Base-by-base conservation (phyloP, 92 coral and sea anemone species). In the Palythoa heliodiscus region DNA sequence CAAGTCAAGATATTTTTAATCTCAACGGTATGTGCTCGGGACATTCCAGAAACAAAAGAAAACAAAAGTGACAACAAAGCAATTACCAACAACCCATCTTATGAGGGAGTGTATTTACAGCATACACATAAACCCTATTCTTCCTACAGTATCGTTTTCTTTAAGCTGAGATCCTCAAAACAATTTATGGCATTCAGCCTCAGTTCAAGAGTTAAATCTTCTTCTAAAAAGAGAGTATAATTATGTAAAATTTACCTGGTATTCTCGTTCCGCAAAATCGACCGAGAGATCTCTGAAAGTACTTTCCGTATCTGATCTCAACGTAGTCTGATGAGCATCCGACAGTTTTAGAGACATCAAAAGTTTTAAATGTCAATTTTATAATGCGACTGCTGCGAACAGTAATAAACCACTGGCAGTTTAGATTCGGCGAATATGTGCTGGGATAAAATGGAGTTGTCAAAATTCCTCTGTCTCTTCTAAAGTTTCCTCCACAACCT, bases 381-480 rank as follows among this genome's bases (percentile, higher is more conserved):
- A 96, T 82, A 17, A 80, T 82, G 2, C 90, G 94, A 11, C 91
- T 96, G 13, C 35, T 19, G 2, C 84, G 88, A 9, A 89, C 98
- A 1, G 84, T 70, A 70, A 96, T 93, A 43, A 84, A 86, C 99
- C 99, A 96, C 73, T 78, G 83, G 68, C 99, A 96, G 87, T 90
- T 86, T 16, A 78, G 72, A 58, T 90, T 90, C 5, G 90, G 54
- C 0, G 91, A 87, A 73, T 92, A 94, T 24, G 55, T 38, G 16
- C 82, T 47, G 19, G 97, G 98, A 78, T 75, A 96, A 16, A 85
- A 83, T 6, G 99, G 99, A 43, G 95, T 92, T 16, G 70, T 75
- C 50, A 96, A 68, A 22, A 67, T 89, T 13, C 99, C 99, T 63
- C 86, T 76, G 52, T 88, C 81, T 9, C 85, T 86, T 38, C 24